Percentiles rank a stretch among this genome's conserved stretches.
phyloP scores from a whole-genome alignment of 2,888 invertebrate genomes.

The Agrotis clavis region DNA sequence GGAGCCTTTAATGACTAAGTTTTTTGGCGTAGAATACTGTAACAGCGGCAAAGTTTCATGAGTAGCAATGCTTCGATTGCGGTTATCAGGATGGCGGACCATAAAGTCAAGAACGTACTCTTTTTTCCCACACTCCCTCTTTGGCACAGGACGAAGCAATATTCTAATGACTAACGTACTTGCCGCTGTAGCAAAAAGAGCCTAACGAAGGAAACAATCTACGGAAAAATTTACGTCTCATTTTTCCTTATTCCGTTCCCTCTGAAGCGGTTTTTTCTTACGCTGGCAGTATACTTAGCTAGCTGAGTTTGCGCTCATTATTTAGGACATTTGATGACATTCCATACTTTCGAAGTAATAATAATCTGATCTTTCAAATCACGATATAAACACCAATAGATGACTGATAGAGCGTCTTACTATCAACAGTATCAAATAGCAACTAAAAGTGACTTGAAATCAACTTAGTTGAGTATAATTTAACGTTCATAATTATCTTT shows the following conservation, averaged over 20 bases:
- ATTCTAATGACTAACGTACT: not conserved
- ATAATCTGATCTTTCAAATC: not conserved
- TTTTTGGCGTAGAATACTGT: not conserved
- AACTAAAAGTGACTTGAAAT: conserved; percentile 10
- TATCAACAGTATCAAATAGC: not conserved
- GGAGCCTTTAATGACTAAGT: not conserved
- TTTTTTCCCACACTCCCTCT: too few species aligned
- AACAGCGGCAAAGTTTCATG: not conserved
- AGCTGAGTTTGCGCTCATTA: not conserved
- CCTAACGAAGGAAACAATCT: not conserved
- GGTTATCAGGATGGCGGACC: not conserved
- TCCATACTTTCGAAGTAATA: not conserved
- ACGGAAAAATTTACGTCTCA: not conserved
- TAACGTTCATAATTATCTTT: conserved; percentile 10
- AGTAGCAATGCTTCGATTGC: not conserved
- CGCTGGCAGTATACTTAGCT: not conserved
- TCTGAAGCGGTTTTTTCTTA: not conserved
- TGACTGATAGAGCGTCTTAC: not conserved
- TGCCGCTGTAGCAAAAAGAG: not conserved
- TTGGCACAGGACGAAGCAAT: not conserved
- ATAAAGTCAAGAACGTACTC: not conserved
- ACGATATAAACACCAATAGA: not conserved
- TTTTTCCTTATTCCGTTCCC: not conserved
- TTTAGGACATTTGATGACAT: not conserved
- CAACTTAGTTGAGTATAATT: not conserved